Evolutionary conservation across 2,888 invertebrate species (phyloP), one percentile per base, ranked within the genome.

Genomic region (Alsophila aescularia): DNA sequence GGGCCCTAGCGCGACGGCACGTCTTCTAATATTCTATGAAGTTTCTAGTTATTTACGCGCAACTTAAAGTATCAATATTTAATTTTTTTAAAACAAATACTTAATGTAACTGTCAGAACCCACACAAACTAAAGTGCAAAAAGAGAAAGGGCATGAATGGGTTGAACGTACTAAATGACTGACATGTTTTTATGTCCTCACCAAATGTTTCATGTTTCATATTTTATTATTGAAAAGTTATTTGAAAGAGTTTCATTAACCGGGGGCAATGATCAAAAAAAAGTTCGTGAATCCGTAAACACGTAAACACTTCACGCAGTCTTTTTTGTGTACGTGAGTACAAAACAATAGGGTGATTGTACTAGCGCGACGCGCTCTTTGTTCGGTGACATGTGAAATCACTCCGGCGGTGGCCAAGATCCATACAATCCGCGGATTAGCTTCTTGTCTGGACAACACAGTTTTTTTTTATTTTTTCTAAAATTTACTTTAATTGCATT

Each of bases 151-250:
- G 7, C 18, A 35, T 39, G 10, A 52, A 45, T 34, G 18, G 6
- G 58, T 48, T 53, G 53, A 59, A 57, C 36, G 56, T 21, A 31
- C 56, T 16, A 10, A 15, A 10, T 27, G 47, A 51, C 12, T 27
- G 47, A 51, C 50, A 42, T 52, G 39, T 58, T 50, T 42, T 52
- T 2, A 47, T 32, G 49, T 55, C 52, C 18, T 43, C 40, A 51
- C 35, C 14, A 50, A 37, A 27, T 56, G 16, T 44, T 52, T 50
- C 34, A 43, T 45, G 41, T 53, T 47, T 44, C 43, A 27, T 32
- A 36, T 21, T 34, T 32, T 45, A 15, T 8, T 42, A 45, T 49
- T 41, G 41, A 52, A 62, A 57, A 48, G 49, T 50, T 54, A 47
- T 43, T 54, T 51, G 41, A 41, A 42, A 39, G 36, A 57, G 39